Base-by-base conservation (phyloP, 2,113 vertebrate species). In the Cinclus cinclus region DNA sequence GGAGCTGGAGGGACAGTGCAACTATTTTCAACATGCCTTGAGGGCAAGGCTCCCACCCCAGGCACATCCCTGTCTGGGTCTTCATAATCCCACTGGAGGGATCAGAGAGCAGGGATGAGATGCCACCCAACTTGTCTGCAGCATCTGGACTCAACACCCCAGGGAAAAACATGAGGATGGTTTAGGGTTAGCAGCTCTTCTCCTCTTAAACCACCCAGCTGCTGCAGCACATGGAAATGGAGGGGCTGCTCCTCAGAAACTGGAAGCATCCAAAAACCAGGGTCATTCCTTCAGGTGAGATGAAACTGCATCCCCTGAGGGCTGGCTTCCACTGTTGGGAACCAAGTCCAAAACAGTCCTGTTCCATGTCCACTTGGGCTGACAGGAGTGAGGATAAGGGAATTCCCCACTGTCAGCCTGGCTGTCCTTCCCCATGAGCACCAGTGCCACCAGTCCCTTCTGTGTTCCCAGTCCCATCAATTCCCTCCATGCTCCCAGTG, bases 341-440 rank as follows among this genome's bases (percentile, higher is more conserved):
- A 33, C 13, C 44, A 39, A 49, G 20, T 7, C 24, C 10, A 24
- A 46, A 58, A 31, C 42, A 25, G 53, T 9, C 55, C 89, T 4
- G 4, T 3, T 39, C 25, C 58, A 68, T 4, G 0, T 6, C 12
- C 6, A 9, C 6, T 11, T 31, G 71, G 21, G 19, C 9, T 1
- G 5, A 49, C 10, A 6, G 13, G n/a, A 2, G 15, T 5, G 20
- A 86, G 76, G 62, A 15, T 3, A 41, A 89, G n/a, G 47, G 15
- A 62, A 35, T 5, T 11, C 11, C 24, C 31, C 27, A 2, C n/a
- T 10, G 2, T 16, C 11, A 19, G 33, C 10, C 1, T 6, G 59
- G 27, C 59, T 33, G 46, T 53, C 31, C 44, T 58, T 49, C 30
- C 41, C 73, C n/a, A 11, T 0, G 4, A 2, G 31, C 0, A 0